Base-by-base conservation (phyloP, 2,888 invertebrate species). In the Euphydryas editha region DNA sequence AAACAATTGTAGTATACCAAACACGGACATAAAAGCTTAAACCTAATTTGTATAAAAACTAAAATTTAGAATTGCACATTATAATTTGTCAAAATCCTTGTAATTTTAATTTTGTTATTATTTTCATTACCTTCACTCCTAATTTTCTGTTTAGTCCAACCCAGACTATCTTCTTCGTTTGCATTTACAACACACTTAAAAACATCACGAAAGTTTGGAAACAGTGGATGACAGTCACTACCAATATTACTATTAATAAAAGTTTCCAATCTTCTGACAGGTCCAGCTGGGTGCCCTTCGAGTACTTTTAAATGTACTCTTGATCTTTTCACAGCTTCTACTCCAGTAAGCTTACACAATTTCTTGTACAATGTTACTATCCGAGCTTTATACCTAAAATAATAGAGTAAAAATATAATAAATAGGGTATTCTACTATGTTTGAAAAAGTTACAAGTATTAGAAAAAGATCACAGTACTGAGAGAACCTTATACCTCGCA, bases 121-220 rank as follows among this genome's bases (percentile, higher is more conserved):
- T n/a, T n/a, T n/a, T n/a, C n/a, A n/a, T n/a, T n/a, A 89, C 90
- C 89, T 85, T 89, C 87, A 15, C 63, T 68, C 68, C 81, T 72
- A 39, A 88, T 74, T 58, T 78, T 71, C 0, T 55, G 10, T 15
- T 68, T 73, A 13, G 11, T 75, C 86, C 84, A 88, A 0, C 77
- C 75, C n/a, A 88, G 71, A 0, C 69, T 47, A 15, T 82, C 82
- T 4, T 57, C 58, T 0, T 17, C 6, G 70, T 85, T 85, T 0
- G 87, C 83, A 8, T 73, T 42, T 1, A 55, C 10, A 0, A 90
- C 87, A 75, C 90, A 90, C 2, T 75, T 65, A 0, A 84, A 72
- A 0, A 91, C 90, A 76, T 94, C 94, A 20, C 77, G 79, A 76
- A 92, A 94, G 81, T 89, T 94, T 15, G 89, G 95, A 59, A 90